Evolutionary conservation across 2,888 invertebrate species (phyloP).

Genomic region (Caradrina kadenii): DNA sequence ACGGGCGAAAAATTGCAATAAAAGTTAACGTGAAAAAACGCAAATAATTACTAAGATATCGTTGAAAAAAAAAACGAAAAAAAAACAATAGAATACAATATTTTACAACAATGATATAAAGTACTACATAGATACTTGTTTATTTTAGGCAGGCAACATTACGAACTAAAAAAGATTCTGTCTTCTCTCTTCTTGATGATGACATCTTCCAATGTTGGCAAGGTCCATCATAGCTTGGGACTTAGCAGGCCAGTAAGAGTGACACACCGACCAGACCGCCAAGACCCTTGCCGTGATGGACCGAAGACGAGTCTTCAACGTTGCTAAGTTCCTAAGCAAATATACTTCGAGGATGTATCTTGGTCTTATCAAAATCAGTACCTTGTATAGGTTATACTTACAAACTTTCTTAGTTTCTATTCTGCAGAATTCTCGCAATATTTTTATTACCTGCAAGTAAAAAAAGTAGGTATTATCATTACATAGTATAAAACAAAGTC

Average conservation of each 20-base stretch:
- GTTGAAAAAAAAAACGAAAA: too few relatives aligned
- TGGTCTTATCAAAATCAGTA: too few relatives aligned
- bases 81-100: too few relatives aligned
- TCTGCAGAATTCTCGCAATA: too few relatives aligned
- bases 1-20: too few relatives aligned
- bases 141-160: background rate
- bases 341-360: background rate
- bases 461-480: too few relatives aligned
- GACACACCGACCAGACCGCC: conserved; percentile 92
- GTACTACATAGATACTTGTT: background rate
- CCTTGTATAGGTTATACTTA: background rate
- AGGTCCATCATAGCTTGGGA: conserved; percentile 92
- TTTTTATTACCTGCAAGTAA: conserved; percentile 15
- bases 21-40: too few relatives aligned
- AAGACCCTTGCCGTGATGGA: conserved; percentile 92
- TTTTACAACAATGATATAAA: too few relatives aligned
- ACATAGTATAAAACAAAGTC: too few relatives aligned
- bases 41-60: too few relatives aligned
- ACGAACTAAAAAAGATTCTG: background rate
- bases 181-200: conserved; percentile 4
- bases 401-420: too few relatives aligned
- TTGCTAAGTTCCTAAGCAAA: background rate
- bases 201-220: conserved; percentile 48
- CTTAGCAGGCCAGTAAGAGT: conserved; percentile 96
- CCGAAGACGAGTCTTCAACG: conserved; percentile 12